Percentiles rank a stretch among this genome's conserved stretches.
Evolutionary conservation across 2,888 invertebrate genomes (phyloP).

Genomic region (Mystacides longicornis): DNA sequence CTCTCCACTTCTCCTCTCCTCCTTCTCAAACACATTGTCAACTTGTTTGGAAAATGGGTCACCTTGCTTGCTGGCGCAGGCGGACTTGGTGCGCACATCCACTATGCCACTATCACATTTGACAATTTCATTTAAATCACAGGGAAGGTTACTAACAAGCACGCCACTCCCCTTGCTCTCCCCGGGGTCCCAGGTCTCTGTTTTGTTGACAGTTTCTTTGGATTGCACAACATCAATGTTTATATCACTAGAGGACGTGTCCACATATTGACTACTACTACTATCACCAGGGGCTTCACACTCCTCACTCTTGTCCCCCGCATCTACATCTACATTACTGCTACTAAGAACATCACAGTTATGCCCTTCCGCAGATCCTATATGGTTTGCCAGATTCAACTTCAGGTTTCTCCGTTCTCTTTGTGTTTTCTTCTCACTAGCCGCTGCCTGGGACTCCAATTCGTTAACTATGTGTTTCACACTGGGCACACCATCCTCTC

Average conservation of each 20-base stretch:
- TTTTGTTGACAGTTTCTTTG: constrained; percentile 37
- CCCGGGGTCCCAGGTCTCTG: constrained; percentile 63
- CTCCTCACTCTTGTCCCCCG: constrained; percentile 28
- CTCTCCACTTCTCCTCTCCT: constrained; percentile 44
- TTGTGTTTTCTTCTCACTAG: constrained; percentile 34
- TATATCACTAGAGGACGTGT: constrained; percentile 32
- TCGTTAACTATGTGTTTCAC: constrained; percentile 68
- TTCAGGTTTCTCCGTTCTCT: constrained; percentile 40
- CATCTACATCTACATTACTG: constrained; percentile 32
- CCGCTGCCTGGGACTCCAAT: constrained; percentile 52
- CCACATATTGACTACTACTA: constrained; percentile 34
- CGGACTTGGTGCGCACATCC: constrained; percentile 38
- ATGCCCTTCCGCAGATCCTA: constrained; percentile 37
- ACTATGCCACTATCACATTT: constrained; percentile 48
- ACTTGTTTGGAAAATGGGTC: constrained; percentile 65
- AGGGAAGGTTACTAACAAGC: constrained; percentile 33
- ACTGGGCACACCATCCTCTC: constrained; percentile 54
- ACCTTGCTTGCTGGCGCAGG: constrained; percentile 33
- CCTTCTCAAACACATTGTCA: constrained; percentile 64
- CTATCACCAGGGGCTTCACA: constrained; percentile 29
- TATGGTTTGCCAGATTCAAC: constrained; percentile 49
- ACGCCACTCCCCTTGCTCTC: constrained; percentile 34
- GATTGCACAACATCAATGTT: constrained; percentile 19
- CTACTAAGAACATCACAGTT: constrained; percentile 25
- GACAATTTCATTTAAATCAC: constrained; percentile 37